Evolutionary conservation across 1,140 invertebrate species (phyloP).

Genomic region (Meloidogyne hapla): DNA sequence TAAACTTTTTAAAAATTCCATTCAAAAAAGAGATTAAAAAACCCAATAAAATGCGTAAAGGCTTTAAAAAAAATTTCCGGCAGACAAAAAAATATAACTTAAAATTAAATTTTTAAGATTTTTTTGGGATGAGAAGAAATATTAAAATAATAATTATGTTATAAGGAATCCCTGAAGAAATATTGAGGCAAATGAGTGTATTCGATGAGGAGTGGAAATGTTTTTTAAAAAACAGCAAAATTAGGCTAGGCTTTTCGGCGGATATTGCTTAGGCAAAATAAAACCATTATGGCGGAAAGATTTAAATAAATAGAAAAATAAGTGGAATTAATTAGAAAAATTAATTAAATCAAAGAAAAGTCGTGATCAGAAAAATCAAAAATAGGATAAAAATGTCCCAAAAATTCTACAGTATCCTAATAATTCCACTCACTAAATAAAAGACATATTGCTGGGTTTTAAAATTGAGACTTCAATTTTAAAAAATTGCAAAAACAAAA

Average conservation of each 20-base stretch:
- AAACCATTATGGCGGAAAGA: neutral
- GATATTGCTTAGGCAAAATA: neutral
- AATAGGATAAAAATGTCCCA: neutral
- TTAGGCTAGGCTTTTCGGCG: neutral
- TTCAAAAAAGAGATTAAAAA: too few relatives aligned
- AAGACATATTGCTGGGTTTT: too few relatives aligned
- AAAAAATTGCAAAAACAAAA: too few relatives aligned
- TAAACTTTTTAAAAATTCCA: too few relatives aligned
- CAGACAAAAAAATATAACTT: too few relatives aligned
- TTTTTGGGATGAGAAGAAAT: neutral
- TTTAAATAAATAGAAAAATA: neutral
- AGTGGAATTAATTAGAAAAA: neutral
- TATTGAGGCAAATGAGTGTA: neutral
- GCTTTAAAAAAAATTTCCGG: too few relatives aligned
- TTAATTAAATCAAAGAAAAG: too few relatives aligned
- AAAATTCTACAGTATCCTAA: too few relatives aligned
- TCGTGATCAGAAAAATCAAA: too few relatives aligned
- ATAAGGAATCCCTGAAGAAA: slow-evolving; percentile 1
- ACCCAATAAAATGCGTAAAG: too few relatives aligned
- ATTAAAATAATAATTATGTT: neutral
- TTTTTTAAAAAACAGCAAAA: neutral
- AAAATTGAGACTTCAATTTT: too few relatives aligned
- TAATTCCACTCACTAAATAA: too few relatives aligned
- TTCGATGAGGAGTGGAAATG: neutral
- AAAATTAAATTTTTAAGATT: neutral